Percentiles rank a stretch among this genome's conserved stretches.
Evolutionary conservation across 2,113 vertebrate species (phyloP).

Genomic region (Trogon melanurus): DNA sequence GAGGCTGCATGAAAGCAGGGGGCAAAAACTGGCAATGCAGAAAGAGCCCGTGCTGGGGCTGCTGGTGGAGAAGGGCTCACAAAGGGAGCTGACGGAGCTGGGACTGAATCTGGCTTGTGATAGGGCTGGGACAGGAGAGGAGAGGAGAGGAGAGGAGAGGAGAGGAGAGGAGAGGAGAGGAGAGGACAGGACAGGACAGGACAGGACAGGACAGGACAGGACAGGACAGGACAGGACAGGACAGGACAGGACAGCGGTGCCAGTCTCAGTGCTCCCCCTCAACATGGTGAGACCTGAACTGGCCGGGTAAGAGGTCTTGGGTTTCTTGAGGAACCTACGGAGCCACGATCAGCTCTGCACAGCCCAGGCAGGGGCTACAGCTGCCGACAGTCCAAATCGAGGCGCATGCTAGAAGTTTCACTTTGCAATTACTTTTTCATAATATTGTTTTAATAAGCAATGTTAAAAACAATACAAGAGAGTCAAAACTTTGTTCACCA

Average conservation of each 20-base stretch:
- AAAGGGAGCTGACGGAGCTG: background rate
- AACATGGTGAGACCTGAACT: background rate
- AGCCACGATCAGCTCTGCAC: background rate
- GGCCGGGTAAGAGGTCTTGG: background rate
- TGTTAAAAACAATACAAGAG: background rate
- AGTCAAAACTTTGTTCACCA: background rate
- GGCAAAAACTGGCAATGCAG: background rate
- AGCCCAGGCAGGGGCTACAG: background rate
- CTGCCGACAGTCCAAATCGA: fast-evolving
- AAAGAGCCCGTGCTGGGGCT: background rate
- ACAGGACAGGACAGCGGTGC: no score
- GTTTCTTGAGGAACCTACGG: fast-evolving
- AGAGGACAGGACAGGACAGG: no score
- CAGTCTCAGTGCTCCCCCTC: background rate
- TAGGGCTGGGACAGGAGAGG: background rate
- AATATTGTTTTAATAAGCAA: background rate
- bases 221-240: no score
- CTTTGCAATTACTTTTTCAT: background rate
- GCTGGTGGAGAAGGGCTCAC: background rate
- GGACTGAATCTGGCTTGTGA: background rate
- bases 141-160: background rate
- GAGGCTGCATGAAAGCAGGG: background rate
- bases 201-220: no score
- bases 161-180: no score
- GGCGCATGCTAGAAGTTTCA: background rate